Evolutionary conservation across 2,113 vertebrate species (phyloP).

Genomic region (Parotia lawesii): DNA sequence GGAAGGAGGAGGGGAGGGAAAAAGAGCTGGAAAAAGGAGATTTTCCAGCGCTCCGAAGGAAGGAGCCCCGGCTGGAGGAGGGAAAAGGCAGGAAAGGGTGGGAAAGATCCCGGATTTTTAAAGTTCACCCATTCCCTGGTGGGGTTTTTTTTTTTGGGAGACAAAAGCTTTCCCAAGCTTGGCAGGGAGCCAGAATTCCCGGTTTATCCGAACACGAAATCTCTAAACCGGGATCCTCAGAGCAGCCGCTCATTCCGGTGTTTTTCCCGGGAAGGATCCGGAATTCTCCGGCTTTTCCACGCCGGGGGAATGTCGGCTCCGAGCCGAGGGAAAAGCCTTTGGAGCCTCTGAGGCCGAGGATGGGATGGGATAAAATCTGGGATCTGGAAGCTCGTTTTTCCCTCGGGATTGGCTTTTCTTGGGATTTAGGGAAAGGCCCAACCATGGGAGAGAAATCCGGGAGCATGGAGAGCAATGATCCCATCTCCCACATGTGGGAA

Average conservation of each 20-base stretch:
- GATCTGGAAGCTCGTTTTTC: rapidly evolving
- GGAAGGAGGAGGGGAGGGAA: no score
- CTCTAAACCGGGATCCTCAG: neutral
- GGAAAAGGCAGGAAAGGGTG: neutral
- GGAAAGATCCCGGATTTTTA: neutral
- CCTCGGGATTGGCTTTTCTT: neutral
- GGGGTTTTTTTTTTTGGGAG: neutral
- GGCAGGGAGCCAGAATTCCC: neutral
- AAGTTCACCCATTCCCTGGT: conserved; percentile 26
- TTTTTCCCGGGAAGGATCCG: rapidly evolving
- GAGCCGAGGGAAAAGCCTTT: neutral
- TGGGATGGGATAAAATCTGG: neutral
- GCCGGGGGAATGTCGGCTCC: rapidly evolving
- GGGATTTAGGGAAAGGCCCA: neutral
- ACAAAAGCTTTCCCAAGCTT: neutral
- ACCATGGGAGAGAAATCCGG: rapidly evolving
- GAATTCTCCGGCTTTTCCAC: rapidly evolving
- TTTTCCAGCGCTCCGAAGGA: neutral
- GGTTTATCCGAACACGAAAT: neutral
- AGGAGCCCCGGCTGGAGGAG: neutral
- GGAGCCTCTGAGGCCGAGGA: rapidly evolving
- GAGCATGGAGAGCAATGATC: rapidly evolving
- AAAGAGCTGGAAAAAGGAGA: neutral
- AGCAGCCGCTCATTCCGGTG: neutral
- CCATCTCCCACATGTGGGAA: neutral